Evolutionary conservation across 2,797 vertebrate species (phyloP).

Genomic region (Bradypus variegatus): DNA sequence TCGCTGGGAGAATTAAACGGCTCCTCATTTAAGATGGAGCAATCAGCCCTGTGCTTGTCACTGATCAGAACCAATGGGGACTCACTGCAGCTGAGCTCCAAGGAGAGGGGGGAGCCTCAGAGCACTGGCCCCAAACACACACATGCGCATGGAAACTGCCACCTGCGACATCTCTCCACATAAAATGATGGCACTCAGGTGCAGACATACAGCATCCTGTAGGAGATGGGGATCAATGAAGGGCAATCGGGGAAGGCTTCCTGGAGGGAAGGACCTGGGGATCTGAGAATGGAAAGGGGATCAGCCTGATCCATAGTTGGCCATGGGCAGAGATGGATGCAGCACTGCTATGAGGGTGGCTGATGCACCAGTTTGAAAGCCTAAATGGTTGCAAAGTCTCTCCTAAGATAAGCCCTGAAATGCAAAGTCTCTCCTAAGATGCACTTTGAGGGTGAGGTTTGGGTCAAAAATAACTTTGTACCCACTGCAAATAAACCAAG

Average conservation of each 20-base stretch:
- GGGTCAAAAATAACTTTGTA: not conserved
- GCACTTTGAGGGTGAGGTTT: not conserved
- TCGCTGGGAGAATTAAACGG: conserved; percentile 44
- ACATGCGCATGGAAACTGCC: not conserved
- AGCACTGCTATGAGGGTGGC: not conserved
- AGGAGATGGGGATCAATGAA: not conserved
- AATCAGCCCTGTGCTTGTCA: not conserved
- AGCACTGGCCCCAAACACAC: not conserved
- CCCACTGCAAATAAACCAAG: not conserved
- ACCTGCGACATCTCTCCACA: not conserved
- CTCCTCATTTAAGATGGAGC: conserved; percentile 47
- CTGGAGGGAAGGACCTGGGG: not conserved
- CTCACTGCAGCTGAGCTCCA: conserved; percentile 9
- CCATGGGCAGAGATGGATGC: not conserved
- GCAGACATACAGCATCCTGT: not conserved
- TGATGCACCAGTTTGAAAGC: not conserved
- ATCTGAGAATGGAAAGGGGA: not conserved
- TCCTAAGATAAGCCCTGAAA: not conserved
- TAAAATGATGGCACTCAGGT: not conserved
- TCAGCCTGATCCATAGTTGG: not conserved
- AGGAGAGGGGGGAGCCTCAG: not conserved
- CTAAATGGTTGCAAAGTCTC: not conserved
- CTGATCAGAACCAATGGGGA: conserved; percentile 6
- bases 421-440: not conserved
- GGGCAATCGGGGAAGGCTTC: not conserved